phyloP scores from a whole-genome alignment of 2,888 invertebrate species.

The Lithodes maja region DNA sequence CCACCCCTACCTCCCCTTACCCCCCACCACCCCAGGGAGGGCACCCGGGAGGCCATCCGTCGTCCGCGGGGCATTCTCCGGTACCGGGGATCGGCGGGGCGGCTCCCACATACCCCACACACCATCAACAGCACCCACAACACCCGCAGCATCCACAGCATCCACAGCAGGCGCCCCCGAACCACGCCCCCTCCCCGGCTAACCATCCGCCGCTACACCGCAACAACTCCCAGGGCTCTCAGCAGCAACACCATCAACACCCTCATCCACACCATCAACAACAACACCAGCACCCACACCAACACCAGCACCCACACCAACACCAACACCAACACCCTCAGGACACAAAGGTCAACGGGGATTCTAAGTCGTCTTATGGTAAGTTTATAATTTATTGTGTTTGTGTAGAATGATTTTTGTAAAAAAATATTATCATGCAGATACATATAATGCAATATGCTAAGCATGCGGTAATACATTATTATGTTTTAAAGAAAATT shows the following conservation, averaged over 20 bases:
- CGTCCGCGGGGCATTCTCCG: constrained; percentile 46
- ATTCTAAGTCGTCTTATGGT: constrained; percentile 59
- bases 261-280: constrained; percentile 15
- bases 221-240: constrained; percentile 53
- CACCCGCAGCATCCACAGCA: constrained; percentile 14
- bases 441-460: no score
- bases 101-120: constrained; percentile 45
- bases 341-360: constrained; percentile 63
- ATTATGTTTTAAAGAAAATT: no score
- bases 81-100: constrained; percentile 41
- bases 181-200: constrained; percentile 30
- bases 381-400: background rate
- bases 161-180: constrained; percentile 15
- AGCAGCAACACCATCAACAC: constrained; percentile 2
- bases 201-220: constrained; percentile 45
- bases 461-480: no score
- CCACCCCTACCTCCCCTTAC: constrained; percentile 69
- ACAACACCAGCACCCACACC: constrained; percentile 14
- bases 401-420: no score
- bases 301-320: background rate
- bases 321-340: background rate
- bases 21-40: constrained; percentile 40
- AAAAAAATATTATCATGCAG: no score
- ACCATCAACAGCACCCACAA: constrained; percentile 17
- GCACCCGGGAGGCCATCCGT: constrained; percentile 41